These are phyloP conservation scores for Caerostris extrusa DNA, from an alignment of 1,140 invertebrate genomes.

Conservation along the genomic window DNA sequence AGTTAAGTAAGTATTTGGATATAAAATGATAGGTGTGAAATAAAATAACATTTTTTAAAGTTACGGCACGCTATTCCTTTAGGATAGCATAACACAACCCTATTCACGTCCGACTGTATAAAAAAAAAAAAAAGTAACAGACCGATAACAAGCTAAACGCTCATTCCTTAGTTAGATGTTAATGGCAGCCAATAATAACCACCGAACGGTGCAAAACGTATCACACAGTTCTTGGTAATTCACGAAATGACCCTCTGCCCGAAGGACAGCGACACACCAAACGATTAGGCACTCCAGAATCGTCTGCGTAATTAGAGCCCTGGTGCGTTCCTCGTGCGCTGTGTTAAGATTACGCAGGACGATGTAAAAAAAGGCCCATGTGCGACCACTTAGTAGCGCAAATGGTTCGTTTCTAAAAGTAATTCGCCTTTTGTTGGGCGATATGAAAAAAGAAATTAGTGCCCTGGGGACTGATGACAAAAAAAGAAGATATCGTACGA, in stretches of 20 bases:
- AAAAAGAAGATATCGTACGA: background rate
- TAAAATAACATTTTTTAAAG: background rate
- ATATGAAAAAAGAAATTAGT: background rate
- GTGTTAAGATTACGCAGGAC: conserved; percentile 34
- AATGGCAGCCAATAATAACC: conserved; percentile 24
- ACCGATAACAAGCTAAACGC: conserved; percentile 28
- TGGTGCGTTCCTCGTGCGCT: background rate
- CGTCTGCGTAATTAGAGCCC: conserved; percentile 30
- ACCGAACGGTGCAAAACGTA: conserved; percentile 22
- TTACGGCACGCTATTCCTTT: background rate
- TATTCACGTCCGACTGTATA: background rate
- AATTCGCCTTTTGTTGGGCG: conserved; percentile 30
- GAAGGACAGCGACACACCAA: conserved; percentile 21
- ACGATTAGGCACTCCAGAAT: conserved; percentile 14
- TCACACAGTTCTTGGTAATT: conserved; percentile 17
- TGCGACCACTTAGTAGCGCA: conserved; percentile 19
- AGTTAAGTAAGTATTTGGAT: too few species aligned
- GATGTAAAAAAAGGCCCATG: conserved; percentile 59
- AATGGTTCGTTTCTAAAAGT: conserved; percentile 42
- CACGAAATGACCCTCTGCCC: conserved; percentile 12
- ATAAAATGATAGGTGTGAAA: too few species aligned
- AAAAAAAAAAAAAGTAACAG: background rate
- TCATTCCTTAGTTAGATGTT: conserved; percentile 26
- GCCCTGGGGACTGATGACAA: conserved; percentile 6
- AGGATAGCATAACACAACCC: background rate